These are phyloP conservation scores for Caligus rogercresseyi DNA, from an alignment of 1,140 invertebrate species.

Conservation along the genomic window DNA sequence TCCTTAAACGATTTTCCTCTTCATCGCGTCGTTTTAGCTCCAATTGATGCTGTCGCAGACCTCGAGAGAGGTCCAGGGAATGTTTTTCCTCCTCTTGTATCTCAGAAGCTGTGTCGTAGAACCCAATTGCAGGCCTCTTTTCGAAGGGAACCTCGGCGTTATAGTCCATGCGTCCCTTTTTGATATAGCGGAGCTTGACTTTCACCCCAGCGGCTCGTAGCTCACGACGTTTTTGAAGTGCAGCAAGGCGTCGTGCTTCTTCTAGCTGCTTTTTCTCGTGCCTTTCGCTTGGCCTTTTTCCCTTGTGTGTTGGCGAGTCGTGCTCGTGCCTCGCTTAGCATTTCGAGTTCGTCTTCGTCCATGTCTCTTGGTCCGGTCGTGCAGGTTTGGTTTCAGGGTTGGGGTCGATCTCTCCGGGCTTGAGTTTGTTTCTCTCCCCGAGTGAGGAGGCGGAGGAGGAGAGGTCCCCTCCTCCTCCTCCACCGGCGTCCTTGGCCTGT, in stretches of 20 bases:
- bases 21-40: slow-evolving; percentile 77
- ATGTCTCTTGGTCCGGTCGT: slow-evolving; percentile 98
- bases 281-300: slow-evolving; percentile 97
- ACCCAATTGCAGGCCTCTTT: slow-evolving; percentile 71
- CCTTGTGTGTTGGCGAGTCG: slow-evolving; percentile 97
- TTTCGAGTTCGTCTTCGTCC: slow-evolving; percentile 99
- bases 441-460: slow-evolving; percentile 25
- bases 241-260: slow-evolving; percentile 84
- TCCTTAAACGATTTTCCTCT: slow-evolving; percentile 67
- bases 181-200: slow-evolving; percentile 31
- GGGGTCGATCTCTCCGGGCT: slow-evolving; percentile 97
- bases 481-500: slow-evolving; percentile 89
- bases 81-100: neutral
- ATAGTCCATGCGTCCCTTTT: slow-evolving; percentile 54
- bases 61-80: neutral
- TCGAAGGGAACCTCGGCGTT: slow-evolving; percentile 96
- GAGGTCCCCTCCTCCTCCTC: slow-evolving; percentile 52
- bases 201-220: slow-evolving; percentile 95
- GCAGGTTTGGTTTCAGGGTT: slow-evolving; percentile 99
- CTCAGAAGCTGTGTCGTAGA: slow-evolving; percentile 83
- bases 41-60: slow-evolving; percentile 64
- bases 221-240: slow-evolving; percentile 84
- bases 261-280: slow-evolving; percentile 95
- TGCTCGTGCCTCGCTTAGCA: slow-evolving; percentile 95
- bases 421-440: slow-evolving; percentile 80